Percentiles rank a stretch among this genome's conserved stretches.
phyloP scores from a whole-genome alignment of 2,113 vertebrate species.

The Galeopterus variegatus region DNA sequence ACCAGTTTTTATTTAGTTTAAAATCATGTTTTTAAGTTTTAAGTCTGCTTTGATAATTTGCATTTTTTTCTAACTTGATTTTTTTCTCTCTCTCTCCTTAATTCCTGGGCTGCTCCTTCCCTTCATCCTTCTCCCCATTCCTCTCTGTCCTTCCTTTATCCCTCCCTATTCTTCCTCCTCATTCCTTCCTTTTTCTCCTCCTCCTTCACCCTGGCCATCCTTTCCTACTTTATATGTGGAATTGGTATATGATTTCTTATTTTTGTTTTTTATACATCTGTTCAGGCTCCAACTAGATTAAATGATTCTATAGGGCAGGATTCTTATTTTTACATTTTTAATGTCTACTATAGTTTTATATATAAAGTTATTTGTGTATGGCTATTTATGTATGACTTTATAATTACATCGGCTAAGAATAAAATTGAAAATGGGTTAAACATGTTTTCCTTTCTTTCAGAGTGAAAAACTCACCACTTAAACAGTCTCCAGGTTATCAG shows the following conservation, averaged over 20 bases:
- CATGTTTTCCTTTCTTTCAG: slow-evolving; percentile 88
- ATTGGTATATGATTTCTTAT: neutral
- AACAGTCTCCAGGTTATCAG: slow-evolving; percentile 98
- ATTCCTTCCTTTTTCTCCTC: neutral
- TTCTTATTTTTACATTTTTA: slow-evolving; percentile 18
- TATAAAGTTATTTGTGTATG: neutral
- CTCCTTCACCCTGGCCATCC: neutral
- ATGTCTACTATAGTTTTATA: neutral
- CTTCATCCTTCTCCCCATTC: neutral
- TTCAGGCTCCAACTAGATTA: neutral
- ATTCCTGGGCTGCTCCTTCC: neutral
- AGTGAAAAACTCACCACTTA: slow-evolving; percentile 96
- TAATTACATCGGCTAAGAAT: neutral
- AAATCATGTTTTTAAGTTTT: neutral
- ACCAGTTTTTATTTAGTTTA: neutral
- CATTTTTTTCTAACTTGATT: neutral
- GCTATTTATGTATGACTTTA: neutral
- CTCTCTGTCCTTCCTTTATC: neutral
- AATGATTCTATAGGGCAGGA: neutral
- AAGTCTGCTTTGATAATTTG: neutral
- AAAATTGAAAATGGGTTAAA: neutral
- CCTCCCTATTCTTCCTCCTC: neutral
- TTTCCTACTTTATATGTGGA: neutral
- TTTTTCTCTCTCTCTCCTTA: neutral
- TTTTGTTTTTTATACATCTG: neutral